Base-by-base conservation (phyloP, 2,888 invertebrate species). In the Hirtodrosophila duncani region DNA sequence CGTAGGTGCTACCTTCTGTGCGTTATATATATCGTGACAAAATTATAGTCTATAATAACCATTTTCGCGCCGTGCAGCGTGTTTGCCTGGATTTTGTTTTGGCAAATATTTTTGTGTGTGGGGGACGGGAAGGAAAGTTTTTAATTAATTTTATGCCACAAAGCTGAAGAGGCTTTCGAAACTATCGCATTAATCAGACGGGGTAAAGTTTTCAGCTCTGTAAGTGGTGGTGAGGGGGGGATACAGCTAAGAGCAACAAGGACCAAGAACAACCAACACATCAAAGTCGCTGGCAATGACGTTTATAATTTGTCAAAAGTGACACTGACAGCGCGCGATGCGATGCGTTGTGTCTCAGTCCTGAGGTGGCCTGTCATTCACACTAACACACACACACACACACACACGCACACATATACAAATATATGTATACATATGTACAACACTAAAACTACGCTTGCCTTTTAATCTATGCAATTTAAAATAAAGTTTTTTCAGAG, bases 221-320 rank as follows among this genome's bases (percentile, higher is more conserved):
- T 37, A 44, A n/a, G n/a, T n/a, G n/a, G 49, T 17, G 36, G 20
- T 8, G 8, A 21, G 38, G 20, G 36, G 38, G 18, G 36, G 37
- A 21, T 36, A 33, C 31, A 31, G 33, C 52, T 29, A 49, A 30
- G 14, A 31, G 41, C 57, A 10, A 24, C 37, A 39, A 34, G 11
- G 20, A 24, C 8, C 23, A 16, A 30, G 3, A 50, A 41, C 58
- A 62, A 56, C 57, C 60, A 59, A 45, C 80, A 33, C 72, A 67
- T 81, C 78, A 82, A 81, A 82, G 82, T 83, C 83, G 62, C 61
- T 66, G 57, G 63, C 77, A 67, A 82, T 82, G 77, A 78, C 67
- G 68, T 67, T 66, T 79, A 78, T 70, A 82, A 82, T 82, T 82
- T 83, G 83, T 83, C 82, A 82, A 83, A 83, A 69, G 66, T 81